Evolutionary conservation across 2,113 vertebrate genomes (phyloP).

Genomic region (Phyllostomus hastatus): DNA sequence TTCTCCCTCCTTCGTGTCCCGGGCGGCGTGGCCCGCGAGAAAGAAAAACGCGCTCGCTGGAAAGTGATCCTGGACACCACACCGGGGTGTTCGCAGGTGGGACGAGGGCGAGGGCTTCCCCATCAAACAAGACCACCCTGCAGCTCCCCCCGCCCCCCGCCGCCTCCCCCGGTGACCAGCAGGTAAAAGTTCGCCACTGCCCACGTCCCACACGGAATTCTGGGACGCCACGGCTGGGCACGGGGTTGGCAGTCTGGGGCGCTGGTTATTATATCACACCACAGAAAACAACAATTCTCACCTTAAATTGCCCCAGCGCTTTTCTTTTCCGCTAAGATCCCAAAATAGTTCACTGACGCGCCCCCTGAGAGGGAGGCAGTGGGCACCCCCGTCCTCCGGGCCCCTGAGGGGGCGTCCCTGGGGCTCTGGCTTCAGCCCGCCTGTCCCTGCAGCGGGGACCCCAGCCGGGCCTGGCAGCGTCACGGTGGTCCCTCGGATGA

Average conservation of each 20-base stretch:
- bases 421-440: neutral
- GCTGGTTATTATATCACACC: neutral
- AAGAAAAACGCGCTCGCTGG: rapidly evolving
- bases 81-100: rapidly evolving
- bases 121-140: neutral
- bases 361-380: neutral
- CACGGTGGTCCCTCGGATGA: neutral
- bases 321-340: constrained; percentile 37
- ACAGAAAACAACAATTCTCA: neutral
- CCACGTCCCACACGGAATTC: rapidly evolving
- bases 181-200: neutral
- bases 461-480: neutral
- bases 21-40: neutral
- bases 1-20: neutral
- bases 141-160: rapidly evolving
- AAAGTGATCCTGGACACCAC: neutral
- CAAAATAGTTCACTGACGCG: neutral
- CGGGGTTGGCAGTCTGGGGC: neutral
- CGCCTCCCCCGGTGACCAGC: neutral
- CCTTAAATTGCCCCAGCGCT: neutral
- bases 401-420: neutral
- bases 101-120: neutral
- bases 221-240: rapidly evolving
- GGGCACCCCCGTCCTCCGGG: rapidly evolving
- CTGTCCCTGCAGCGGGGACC: neutral